phyloP scores from a whole-genome alignment of 2,888 invertebrate species.

The Rhimphoctona megacephalus region DNA sequence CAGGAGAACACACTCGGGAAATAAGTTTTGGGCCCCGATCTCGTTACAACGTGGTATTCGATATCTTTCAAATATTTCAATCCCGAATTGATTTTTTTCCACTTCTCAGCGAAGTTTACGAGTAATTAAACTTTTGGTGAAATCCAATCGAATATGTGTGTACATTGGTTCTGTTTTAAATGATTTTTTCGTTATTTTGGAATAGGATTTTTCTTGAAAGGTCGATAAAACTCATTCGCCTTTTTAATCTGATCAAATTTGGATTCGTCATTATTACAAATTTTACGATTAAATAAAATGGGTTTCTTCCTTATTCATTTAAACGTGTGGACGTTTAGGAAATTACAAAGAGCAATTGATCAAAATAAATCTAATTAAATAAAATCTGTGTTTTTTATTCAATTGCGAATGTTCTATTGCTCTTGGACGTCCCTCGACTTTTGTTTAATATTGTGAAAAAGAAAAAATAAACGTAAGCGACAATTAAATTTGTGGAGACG shows the following conservation, averaged over 20 bases:
- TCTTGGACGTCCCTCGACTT: neutral
- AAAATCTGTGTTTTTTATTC: neutral
- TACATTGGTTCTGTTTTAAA: neutral
- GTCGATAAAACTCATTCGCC: neutral
- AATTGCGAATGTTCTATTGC: neutral
- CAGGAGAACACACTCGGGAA: slow-evolving; percentile 38
- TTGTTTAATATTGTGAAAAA: neutral
- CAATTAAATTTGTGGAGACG: neutral
- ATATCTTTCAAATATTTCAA: neutral
- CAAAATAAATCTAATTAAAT: neutral
- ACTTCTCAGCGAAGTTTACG: neutral
- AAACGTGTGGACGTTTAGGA: too few relatives aligned
- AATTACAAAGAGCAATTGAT: too few relatives aligned
- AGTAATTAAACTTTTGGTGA: neutral
- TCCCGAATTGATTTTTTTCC: neutral
- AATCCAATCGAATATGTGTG: neutral
- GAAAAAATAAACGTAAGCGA: neutral
- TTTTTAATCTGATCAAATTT: neutral
- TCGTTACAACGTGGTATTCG: slow-evolving; percentile 67
- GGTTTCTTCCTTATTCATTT: too few relatives aligned
- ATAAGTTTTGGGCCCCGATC: slow-evolving; percentile 71
- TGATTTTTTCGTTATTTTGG: neutral
- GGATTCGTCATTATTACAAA: too few relatives aligned
- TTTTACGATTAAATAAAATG: too few relatives aligned
- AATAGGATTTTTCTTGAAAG: neutral